A percentile compares a stretch with the other conserved stretches of the same genome.
Evolutionary conservation across 64 coral and sea anemone species (phyloP).

Genomic region (Pachyseris speciosa): DNA sequence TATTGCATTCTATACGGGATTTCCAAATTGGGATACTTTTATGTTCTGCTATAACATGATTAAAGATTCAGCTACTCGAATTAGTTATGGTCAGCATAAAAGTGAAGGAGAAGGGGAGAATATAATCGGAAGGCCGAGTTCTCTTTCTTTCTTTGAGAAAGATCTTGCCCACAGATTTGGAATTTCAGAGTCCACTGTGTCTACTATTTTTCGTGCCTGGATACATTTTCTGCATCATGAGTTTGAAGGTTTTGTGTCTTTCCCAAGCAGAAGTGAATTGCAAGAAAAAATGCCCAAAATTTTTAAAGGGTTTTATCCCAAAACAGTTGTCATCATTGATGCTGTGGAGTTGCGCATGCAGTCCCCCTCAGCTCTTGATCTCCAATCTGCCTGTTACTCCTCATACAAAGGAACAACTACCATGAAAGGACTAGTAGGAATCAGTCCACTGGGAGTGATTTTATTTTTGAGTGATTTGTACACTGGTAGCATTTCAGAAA

Average conservation of each 20-base stretch:
- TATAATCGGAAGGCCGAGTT: constrained; percentile 1
- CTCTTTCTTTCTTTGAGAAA: constrained; percentile 47
- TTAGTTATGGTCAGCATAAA: background rate
- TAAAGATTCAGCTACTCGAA: constrained; percentile 33
- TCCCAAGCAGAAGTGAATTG: constrained; percentile 5
- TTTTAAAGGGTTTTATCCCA: constrained; percentile 69
- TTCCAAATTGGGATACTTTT: constrained; percentile 24
- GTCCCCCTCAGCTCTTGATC: constrained; percentile 23
- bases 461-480: constrained; percentile 41
- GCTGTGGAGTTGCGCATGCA: constrained; percentile 49
- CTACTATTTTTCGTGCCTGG: constrained; percentile 39
- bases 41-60: constrained; percentile 33
- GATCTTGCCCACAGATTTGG: constrained; percentile 38
- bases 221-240: constrained; percentile 56
- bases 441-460: constrained; percentile 46
- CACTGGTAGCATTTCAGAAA: constrained; percentile 60
- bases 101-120: background rate
- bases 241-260: constrained; percentile 25
- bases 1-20: constrained; percentile 65
- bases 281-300: constrained; percentile 47
- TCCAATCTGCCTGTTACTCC: constrained; percentile 50
- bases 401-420: constrained; percentile 63
- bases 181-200: constrained; percentile 25
- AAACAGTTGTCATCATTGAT: constrained; percentile 57
- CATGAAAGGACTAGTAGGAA: constrained; percentile 55